Conservation (phyloP, 2,797 vertebrate genomes). For the Pachyuromys duprasi region DNA sequence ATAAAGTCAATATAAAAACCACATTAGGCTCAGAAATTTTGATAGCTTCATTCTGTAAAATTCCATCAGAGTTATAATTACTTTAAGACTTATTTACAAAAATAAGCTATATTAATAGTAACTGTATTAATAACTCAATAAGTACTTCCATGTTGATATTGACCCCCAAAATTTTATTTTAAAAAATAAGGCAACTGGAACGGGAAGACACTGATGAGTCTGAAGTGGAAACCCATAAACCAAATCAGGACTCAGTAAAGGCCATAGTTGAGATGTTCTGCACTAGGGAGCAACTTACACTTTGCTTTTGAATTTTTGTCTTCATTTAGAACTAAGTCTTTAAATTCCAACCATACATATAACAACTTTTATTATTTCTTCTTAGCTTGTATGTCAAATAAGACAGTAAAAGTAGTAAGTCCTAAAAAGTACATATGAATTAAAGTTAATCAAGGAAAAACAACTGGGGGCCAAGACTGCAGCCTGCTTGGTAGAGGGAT, state of each 20-base stretch:
- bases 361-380: conserved; percentile 33
- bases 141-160: not conserved
- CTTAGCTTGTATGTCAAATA: conserved; percentile 45
- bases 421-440: not conserved
- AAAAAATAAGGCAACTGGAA: conserved; percentile 33
- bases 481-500: not conserved
- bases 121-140: conserved; percentile 25
- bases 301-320: conserved; percentile 43
- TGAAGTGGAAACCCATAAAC: not conserved
- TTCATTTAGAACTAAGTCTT: conserved; percentile 50
- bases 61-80: conserved; percentile 47
- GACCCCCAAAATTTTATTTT: conserved; percentile 38
- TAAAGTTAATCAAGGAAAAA: conserved; percentile 58
- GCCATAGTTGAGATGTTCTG: not conserved
- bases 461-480: not conserved
- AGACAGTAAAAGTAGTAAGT: conserved; percentile 38
- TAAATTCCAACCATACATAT: not conserved
- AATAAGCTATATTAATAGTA: conserved; percentile 42
- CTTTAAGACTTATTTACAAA: conserved; percentile 54
- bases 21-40: conserved; percentile 53
- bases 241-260: conserved; percentile 41
- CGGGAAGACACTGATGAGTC: conserved; percentile 12
- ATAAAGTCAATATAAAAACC: not conserved
- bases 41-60: conserved; percentile 37
- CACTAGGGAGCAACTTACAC: not conserved